phyloP scores from a whole-genome alignment of 2,888 invertebrate species.

The Parasteatoda lunata region DNA sequence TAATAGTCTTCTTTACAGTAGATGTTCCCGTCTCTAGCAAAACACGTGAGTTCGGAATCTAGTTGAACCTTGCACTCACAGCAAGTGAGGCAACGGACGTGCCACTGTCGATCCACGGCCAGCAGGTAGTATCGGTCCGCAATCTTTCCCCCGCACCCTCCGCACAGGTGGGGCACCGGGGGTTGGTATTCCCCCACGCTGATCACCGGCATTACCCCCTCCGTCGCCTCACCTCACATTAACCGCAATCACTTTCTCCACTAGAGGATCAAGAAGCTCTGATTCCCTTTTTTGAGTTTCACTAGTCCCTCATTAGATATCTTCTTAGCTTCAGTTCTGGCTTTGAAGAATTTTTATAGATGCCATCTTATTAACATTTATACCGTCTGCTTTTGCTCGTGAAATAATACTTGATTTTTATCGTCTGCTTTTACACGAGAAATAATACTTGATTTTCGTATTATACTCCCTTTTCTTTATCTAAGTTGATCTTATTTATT shows the following conservation, averaged over 20 bases:
- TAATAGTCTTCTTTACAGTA: constrained; percentile 98
- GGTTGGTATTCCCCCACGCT: constrained; percentile 64
- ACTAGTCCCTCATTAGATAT: neutral
- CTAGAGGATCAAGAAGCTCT: neutral
- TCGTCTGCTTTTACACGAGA: neutral
- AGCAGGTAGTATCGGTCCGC: constrained; percentile 92
- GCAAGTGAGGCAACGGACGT: constrained; percentile 91
- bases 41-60: constrained; percentile 93
- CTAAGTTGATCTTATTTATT: neutral
- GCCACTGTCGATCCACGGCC: constrained; percentile 94
- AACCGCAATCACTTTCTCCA: neutral
- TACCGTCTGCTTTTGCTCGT: neutral
- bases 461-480: neutral
- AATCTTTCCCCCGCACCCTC: constrained; percentile 92
- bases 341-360: too few relatives aligned
- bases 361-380: too few relatives aligned
- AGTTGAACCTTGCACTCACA: constrained; percentile 91
- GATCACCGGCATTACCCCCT: constrained; percentile 63
- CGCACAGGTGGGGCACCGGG: constrained; percentile 78
- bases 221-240: constrained; percentile 1
- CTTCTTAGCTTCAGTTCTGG: neutral
- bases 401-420: neutral
- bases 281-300: neutral
- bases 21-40: constrained; percentile 92
- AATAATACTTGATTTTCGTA: neutral